A percentile compares a stretch with the other conserved stretches of the same genome.
Evolutionary conservation across 2,113 vertebrate genomes (phyloP).

Genomic region (Microtus oregoni): DNA sequence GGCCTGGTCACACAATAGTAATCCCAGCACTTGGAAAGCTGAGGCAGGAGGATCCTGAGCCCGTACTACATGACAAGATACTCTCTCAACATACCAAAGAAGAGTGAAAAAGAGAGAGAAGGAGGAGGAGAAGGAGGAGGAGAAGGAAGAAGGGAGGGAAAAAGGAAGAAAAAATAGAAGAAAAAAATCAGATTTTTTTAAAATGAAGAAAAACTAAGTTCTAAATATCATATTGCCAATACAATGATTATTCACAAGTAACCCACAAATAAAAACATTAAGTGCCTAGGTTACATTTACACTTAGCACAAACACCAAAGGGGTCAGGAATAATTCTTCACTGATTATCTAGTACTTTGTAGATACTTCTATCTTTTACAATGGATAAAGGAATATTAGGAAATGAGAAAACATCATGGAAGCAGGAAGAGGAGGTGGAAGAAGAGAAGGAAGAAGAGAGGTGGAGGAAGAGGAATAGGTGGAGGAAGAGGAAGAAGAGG

Average conservation of each 20-base stretch:
- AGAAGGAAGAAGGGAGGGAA: too few species aligned
- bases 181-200: background rate
- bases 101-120: background rate
- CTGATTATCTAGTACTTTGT: background rate
- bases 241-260: constrained; percentile 37
- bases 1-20: too few species aligned
- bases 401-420: constrained; percentile 22
- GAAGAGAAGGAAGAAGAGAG: background rate
- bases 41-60: background rate
- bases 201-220: constrained; percentile 1
- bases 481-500: background rate
- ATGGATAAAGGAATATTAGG: constrained; percentile 51
- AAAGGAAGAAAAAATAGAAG: background rate
- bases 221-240: constrained; percentile 4
- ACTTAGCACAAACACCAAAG: constrained; percentile 1
- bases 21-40: background rate
- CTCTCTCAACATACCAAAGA: background rate
- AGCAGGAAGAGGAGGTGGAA: background rate
- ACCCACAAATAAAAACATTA: constrained; percentile 1
- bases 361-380: constrained; percentile 28
- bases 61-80: background rate
- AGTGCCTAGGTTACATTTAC: constrained; percentile 21
- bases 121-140: background rate
- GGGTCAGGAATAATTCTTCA: constrained; percentile 41
- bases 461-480: background rate